These are phyloP conservation scores for Romanogobio albipinnatus DNA, from an alignment of 2,113 vertebrate genomes.

Conservation along the genomic window DNA sequence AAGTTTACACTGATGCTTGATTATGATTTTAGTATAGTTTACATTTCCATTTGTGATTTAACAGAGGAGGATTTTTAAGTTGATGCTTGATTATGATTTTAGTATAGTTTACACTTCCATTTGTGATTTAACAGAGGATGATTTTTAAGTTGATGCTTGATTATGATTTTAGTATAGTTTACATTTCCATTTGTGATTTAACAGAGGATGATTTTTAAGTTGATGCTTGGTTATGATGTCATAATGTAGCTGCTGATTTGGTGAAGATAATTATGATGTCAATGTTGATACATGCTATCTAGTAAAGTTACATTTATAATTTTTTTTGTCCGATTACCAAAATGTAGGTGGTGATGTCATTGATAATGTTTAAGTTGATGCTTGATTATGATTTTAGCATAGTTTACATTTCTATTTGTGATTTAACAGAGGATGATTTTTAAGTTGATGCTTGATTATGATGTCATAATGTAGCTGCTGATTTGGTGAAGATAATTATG, in stretches of 20 bases:
- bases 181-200: no score
- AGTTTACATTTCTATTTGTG: not conserved
- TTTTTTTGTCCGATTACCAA: not conserved
- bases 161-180: no score
- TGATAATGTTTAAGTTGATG: not conserved
- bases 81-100: no score
- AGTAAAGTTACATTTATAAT: no score
- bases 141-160: no score
- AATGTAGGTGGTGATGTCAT: not conserved
- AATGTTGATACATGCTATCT: not conserved
- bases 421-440: not conserved
- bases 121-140: no score
- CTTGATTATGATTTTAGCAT: not conserved
- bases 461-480: not conserved
- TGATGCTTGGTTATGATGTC: conserved; percentile 9
- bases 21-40: not conserved
- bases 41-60: not conserved
- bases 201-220: no score
- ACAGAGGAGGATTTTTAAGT: no score
- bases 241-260: not conserved
- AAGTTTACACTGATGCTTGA: conserved; percentile 71
- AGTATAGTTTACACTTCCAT: no score
- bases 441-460: not conserved
- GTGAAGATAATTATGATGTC: not conserved
- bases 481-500: not conserved